Conservation (phyloP, 2,888 invertebrate species). For the Lycia hirtaria region DNA sequence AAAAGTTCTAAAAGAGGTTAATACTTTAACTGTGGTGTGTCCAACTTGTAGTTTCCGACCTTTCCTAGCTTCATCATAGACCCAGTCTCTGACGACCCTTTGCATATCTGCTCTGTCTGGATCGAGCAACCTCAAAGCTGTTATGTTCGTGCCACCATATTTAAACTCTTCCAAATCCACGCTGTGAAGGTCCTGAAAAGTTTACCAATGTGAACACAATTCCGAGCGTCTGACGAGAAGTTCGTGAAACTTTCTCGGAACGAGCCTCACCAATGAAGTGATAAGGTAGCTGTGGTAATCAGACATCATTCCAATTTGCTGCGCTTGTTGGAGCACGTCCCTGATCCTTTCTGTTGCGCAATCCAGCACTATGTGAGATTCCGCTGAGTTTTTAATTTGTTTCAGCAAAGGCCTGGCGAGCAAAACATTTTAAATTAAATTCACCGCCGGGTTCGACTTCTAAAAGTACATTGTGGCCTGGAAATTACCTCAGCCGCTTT, state of each 20-base stretch:
- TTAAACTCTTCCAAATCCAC: slow-evolving; percentile 97
- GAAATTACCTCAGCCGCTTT: too few species aligned
- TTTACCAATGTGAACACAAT: slow-evolving; percentile 40
- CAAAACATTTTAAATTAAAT: slow-evolving; percentile 17
- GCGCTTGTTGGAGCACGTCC: slow-evolving; percentile 95
- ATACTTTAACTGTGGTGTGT: slow-evolving; percentile 85
- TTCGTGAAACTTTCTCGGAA: slow-evolving; percentile 39
- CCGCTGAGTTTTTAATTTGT: slow-evolving; percentile 96
- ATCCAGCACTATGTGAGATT: slow-evolving; percentile 95
- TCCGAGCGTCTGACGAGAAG: slow-evolving; percentile 28
- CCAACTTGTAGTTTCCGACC: slow-evolving; percentile 86
- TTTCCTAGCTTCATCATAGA: slow-evolving; percentile 89
- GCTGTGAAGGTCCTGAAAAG: slow-evolving; percentile 93
- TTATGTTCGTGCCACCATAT: slow-evolving; percentile 97
- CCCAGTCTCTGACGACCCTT: slow-evolving; percentile 92
- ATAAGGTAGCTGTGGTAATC: slow-evolving; percentile 97
- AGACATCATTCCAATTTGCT: slow-evolving; percentile 98
- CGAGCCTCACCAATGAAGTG: slow-evolving; percentile 91
- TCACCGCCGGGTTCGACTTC: too few species aligned
- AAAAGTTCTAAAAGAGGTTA: not conserved
- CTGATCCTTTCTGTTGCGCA: slow-evolving; percentile 94
- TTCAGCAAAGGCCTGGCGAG: slow-evolving; percentile 91
- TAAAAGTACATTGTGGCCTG: too few species aligned
- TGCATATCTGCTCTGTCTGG: slow-evolving; percentile 92
- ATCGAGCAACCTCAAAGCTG: slow-evolving; percentile 95